Evolutionary conservation across 1,140 invertebrate species (phyloP).

Genomic region (Venturia canescens): DNA sequence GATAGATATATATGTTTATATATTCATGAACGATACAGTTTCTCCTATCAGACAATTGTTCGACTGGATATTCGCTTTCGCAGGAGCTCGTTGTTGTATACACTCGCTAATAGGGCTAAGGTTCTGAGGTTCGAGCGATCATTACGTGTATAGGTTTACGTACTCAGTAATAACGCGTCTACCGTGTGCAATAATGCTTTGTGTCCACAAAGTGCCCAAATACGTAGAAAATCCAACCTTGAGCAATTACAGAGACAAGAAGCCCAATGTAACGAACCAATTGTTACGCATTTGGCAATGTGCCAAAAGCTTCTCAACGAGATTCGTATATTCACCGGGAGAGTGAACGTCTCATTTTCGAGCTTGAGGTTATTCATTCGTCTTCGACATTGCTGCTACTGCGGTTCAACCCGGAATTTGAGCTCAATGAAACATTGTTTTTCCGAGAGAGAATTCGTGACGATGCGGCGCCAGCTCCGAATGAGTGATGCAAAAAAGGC

Average conservation of each 20-base stretch:
- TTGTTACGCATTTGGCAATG: slow-evolving; percentile 15
- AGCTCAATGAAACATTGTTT: too few relatives aligned
- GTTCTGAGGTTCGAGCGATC: background rate
- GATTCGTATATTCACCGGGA: too few relatives aligned
- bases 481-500: too few relatives aligned
- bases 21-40: slow-evolving; percentile 25
- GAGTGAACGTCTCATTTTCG: too few relatives aligned
- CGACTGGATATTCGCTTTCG: slow-evolving; percentile 42
- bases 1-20: slow-evolving; percentile 45
- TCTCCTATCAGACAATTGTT: slow-evolving; percentile 47
- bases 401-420: too few relatives aligned
- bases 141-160: background rate
- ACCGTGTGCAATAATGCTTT: background rate
- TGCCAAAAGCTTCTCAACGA: background rate
- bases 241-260: slow-evolving; percentile 13
- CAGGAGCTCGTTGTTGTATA: background rate
- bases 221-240: background rate
- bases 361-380: too few relatives aligned
- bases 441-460: too few relatives aligned
- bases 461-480: too few relatives aligned
- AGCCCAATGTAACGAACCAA: slow-evolving; percentile 20
- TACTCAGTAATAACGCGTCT: background rate
- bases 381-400: too few relatives aligned
- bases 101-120: background rate
- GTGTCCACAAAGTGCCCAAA: background rate